Base-by-base conservation (phyloP, 1,140 invertebrate species). In the Sarcophaga bullata region DNA sequence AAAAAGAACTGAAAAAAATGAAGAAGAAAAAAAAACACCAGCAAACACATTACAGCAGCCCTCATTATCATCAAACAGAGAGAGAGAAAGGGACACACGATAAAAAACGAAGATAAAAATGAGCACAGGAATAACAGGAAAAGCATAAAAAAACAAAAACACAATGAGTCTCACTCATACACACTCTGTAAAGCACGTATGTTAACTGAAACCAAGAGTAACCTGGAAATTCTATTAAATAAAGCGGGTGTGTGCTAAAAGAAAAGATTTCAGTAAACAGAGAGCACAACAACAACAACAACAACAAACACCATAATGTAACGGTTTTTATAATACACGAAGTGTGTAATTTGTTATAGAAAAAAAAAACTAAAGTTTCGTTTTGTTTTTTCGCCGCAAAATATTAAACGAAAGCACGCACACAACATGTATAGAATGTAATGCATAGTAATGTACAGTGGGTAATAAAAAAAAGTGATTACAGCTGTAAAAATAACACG, bases 321-420 rank as follows among this genome's bases (percentile, higher is more conserved):
- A 37, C 25, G 25, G 25, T 37, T 37, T 37, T 37, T 37, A 37
- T 37, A 37, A 37, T 37, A n/a, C 54, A 58, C 54, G 54, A n/a
- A 58, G 54, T 58, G n/a, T n/a, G n/a, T 58, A 58, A 58, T 58
- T 58, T 58, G 15, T 58, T n/a, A 15, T 58, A 58, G n/a, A n/a
- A 58, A 58, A 37, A 37, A 4, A 37, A 37, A 58, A 58, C 15
- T 58, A 13, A n/a, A 13, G n/a, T 58, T 58, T 58, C 15, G 15
- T 58, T 58, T n/a, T 7, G 54, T 58, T n/a, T 58, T 37, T 37
- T 37, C 25, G 4, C 54, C 54, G 13, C 54, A n/a, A n/a, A 58
- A 58, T n/a, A 58, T 37, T 37, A 54, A 15, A 54, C 4, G 52
- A 10, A 8, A 6, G n/a, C 54, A 13, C 54, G n/a, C 54, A 58